phyloP scores from a whole-genome alignment of 2,888 invertebrate genomes.

The Heliconius ismenius region DNA sequence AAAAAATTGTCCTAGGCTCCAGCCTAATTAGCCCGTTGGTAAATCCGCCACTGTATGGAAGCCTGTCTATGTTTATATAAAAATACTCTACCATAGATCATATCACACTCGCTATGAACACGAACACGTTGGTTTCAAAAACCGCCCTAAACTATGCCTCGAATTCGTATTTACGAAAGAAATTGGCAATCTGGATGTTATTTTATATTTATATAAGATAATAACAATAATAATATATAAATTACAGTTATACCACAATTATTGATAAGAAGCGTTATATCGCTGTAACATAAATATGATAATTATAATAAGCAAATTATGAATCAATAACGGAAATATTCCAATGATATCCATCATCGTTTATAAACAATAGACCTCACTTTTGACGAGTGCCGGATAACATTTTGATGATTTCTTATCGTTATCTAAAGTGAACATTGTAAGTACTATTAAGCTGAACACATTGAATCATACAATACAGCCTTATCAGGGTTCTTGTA shows the following conservation, averaged over 20 bases:
- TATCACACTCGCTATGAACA: conserved; percentile 49
- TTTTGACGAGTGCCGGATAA: background rate
- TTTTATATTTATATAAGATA: background rate
- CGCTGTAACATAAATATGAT: background rate
- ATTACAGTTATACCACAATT: conserved; percentile 2
- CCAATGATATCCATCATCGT: background rate
- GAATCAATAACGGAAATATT: background rate
- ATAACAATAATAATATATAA: background rate
- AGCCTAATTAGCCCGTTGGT: background rate
- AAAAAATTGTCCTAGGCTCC: background rate
- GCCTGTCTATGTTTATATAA: conserved; percentile 53
- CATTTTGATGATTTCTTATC: background rate
- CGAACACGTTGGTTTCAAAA: conserved; percentile 35
- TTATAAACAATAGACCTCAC: background rate
- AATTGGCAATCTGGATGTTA: conserved; percentile 18
- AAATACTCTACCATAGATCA: conserved; percentile 54
- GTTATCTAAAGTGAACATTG: background rate
- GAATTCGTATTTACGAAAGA: conserved; percentile 14
- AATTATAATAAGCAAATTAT: background rate
- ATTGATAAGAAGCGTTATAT: conserved; percentile 6
- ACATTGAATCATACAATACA: conserved; percentile 22
- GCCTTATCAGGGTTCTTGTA: background rate
- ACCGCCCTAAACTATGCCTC: conserved; percentile 18
- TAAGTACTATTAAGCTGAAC: conserved; percentile 24
- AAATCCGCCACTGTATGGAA: background rate